Conservation (phyloP, 2,888 invertebrate species). For the Zhengitettix transpicula region DNA sequence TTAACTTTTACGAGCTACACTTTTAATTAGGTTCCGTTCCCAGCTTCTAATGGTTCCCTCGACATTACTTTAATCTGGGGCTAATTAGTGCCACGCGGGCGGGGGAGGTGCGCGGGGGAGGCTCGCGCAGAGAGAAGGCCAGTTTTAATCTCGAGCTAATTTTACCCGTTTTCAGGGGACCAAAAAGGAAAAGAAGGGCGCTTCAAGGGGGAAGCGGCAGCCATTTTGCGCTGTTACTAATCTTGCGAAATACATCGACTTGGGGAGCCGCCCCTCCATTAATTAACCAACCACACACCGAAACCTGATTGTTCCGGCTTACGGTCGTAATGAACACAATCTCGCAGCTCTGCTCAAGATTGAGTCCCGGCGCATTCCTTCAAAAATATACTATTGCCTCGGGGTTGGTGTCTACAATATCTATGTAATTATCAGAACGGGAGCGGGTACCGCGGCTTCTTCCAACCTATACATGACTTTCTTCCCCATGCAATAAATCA, state of each 20-base stretch:
- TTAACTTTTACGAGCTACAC: slow-evolving; percentile 17
- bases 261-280: background rate
- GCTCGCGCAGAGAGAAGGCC: background rate
- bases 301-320: background rate
- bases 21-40: slow-evolving; percentile 20
- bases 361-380: no score
- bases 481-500: no score
- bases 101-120: background rate
- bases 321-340: background rate
- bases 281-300: background rate
- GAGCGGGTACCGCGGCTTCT: no score
- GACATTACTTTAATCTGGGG: slow-evolving; percentile 20
- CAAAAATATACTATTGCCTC: no score
- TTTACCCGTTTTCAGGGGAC: slow-evolving; percentile 15
- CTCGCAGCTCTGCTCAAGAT: background rate
- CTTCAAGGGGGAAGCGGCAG: background rate
- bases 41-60: slow-evolving; percentile 19
- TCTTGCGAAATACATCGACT: slow-evolving; percentile 1
- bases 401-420: no score
- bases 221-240: slow-evolving; percentile 1
- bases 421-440: no score
- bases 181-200: background rate
- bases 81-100: slow-evolving; percentile 15
- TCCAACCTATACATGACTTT: no score
- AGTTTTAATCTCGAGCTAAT: slow-evolving; percentile 18